phyloP scores from a whole-genome alignment of 2,113 vertebrate genomes.

The Loxodonta africana region DNA sequence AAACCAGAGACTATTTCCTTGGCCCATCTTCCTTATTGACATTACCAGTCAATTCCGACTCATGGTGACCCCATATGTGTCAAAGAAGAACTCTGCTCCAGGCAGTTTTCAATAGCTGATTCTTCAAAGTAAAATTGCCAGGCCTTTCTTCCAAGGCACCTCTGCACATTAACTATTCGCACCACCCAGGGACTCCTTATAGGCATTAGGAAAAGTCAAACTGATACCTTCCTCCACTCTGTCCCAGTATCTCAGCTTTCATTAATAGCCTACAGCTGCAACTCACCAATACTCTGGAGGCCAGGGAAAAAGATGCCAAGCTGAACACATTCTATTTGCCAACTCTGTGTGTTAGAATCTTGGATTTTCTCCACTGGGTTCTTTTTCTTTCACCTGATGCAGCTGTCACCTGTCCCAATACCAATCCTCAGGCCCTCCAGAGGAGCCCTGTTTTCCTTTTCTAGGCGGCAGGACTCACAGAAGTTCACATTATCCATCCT shows the following conservation, averaged over 20 bases:
- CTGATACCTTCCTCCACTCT: not conserved
- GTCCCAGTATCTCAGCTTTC: conserved; percentile 35
- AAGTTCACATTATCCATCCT: not conserved
- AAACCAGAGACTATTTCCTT: conserved; percentile 23
- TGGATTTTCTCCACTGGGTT: not conserved
- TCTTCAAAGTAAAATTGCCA: not conserved
- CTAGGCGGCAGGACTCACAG: not conserved
- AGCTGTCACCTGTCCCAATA: not conserved
- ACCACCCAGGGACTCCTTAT: not conserved
- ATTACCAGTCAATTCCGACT: not conserved
- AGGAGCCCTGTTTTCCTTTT: not conserved
- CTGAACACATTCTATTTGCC: conserved; percentile 6
- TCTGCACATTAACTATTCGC: not conserved
- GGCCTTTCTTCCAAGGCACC: not conserved
- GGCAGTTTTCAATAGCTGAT: not conserved
- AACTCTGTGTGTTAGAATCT: not conserved
- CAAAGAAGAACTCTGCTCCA: not conserved
- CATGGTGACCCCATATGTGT: not conserved
- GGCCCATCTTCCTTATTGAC: not conserved
- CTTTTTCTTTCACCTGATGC: not conserved
- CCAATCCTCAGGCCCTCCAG: not conserved
- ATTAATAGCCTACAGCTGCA: conserved; percentile 44
- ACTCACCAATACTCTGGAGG: not conserved
- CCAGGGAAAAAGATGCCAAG: not conserved
- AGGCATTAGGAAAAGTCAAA: not conserved